These are phyloP conservation scores for Lycia hirtaria DNA, from an alignment of 2,888 invertebrate genomes.

Conservation along the genomic window DNA sequence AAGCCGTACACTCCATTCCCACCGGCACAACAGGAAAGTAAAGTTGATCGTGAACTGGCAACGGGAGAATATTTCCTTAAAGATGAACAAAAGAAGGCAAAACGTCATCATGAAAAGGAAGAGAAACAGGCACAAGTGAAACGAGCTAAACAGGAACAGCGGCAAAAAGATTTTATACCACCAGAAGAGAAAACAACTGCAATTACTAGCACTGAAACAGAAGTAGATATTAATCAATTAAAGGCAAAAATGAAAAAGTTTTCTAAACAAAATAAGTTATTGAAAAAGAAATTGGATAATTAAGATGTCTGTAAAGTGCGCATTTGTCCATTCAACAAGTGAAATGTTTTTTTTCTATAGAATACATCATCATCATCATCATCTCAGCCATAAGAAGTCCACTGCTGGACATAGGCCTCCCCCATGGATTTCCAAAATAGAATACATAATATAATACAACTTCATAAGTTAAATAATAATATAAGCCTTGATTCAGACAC, in stretches of 20 bases:
- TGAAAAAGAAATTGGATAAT: conserved; percentile 45
- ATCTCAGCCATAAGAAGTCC: too few species aligned
- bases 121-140: conserved; percentile 91
- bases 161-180: conserved; percentile 93
- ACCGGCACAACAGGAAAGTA: conserved; percentile 96
- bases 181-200: conserved; percentile 86
- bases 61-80: conserved; percentile 98
- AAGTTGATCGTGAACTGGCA: conserved; percentile 96
- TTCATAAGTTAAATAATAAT: too few species aligned
- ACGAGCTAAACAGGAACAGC: conserved; percentile 89
- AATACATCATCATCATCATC: too few species aligned
- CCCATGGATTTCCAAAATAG: too few species aligned
- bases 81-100: conserved; percentile 91
- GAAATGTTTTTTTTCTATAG: too few species aligned
- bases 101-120: conserved; percentile 89
- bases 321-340: too few species aligned
- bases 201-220: conserved; percentile 53
- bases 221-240: conserved; percentile 88
- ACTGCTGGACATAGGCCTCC: too few species aligned
- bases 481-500: too few species aligned
- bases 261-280: conserved; percentile 76
- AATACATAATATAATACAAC: too few species aligned
- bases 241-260: conserved; percentile 92
- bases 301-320: too few species aligned
- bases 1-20: conserved; percentile 99